Conservation (phyloP, 2,888 invertebrate species). For the Xanthia togata region DNA sequence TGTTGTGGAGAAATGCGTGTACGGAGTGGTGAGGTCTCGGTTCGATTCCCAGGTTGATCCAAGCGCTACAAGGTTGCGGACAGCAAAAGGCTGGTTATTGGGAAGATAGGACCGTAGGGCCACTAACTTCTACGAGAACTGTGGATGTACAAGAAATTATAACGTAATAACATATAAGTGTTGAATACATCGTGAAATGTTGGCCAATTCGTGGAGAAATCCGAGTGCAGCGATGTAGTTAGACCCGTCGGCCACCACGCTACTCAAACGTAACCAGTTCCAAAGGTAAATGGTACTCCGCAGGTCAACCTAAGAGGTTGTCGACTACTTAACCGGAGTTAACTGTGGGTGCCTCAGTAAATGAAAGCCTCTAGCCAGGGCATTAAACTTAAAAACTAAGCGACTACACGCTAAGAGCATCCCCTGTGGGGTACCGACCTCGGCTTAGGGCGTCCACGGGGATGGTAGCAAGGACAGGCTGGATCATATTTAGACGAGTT, state of each 20-base stretch:
- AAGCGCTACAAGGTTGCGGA: slow-evolving; percentile 19
- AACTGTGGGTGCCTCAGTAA: no score
- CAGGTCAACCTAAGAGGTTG: no score
- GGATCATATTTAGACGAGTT: no score
- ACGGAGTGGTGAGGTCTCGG: background rate
- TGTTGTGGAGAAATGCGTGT: slow-evolving; percentile 16
- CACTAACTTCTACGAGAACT: slow-evolving; percentile 27
- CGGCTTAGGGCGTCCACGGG: no score
- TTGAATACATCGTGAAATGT: slow-evolving; percentile 14
- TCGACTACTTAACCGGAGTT: no score
- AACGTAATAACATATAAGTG: background rate
- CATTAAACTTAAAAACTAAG: no score
- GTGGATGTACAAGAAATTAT: slow-evolving; percentile 31
- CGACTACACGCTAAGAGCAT: no score
- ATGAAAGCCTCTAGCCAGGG: no score
- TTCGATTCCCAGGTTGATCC: background rate
- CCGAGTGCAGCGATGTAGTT: background rate
- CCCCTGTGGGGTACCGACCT: no score
- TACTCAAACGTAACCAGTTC: no score
- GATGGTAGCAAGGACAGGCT: no score
- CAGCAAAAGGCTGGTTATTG: slow-evolving; percentile 18
- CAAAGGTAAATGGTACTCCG: no score
- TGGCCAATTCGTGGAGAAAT: background rate
- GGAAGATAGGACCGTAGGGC: slow-evolving; percentile 13
- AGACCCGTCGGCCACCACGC: background rate